A percentile compares a stretch with the other conserved stretches of the same genome.
These are phyloP conservation scores for Synanthedon andrenaeformis DNA, from an alignment of 2,888 invertebrate genomes.

Conservation along the genomic window DNA sequence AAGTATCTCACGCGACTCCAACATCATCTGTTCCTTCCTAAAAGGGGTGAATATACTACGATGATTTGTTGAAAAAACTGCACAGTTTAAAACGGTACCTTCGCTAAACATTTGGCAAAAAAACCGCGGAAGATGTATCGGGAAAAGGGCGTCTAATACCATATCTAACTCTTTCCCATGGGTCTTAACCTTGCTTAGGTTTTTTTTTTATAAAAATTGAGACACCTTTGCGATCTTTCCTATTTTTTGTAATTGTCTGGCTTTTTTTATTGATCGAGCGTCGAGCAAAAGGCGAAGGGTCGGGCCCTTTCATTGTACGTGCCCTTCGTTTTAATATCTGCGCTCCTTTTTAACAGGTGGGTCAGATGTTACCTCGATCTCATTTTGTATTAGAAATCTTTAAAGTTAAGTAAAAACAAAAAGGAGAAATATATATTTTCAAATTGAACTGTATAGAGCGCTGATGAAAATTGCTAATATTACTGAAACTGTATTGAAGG, in stretches of 20 bases:
- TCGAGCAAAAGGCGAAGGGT: constrained; percentile 43
- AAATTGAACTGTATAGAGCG: no score
- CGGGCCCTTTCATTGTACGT: constrained; percentile 35
- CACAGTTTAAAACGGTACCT: constrained; percentile 45
- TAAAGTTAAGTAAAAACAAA: neutral
- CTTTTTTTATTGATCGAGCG: constrained; percentile 29
- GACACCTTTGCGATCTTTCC: constrained; percentile 69
- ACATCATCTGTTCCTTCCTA: constrained; percentile 54
- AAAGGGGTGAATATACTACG: constrained; percentile 54
- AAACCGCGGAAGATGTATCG: constrained; percentile 50
- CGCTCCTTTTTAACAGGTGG: constrained; percentile 57
- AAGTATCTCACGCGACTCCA: constrained; percentile 58
- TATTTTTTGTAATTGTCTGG: constrained; percentile 44
- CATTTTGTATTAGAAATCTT: constrained; percentile 18
- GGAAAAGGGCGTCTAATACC: constrained; percentile 39
- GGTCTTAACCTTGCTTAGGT: constrained; percentile 63
- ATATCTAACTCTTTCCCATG: constrained; percentile 69
- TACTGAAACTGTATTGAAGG: no score
- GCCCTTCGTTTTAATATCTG: constrained; percentile 34
- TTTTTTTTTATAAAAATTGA: constrained; percentile 55
- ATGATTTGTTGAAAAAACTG: constrained; percentile 27
- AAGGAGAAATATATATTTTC: neutral
- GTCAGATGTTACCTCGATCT: constrained; percentile 32
- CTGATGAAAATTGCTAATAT: no score
- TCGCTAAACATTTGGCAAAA: constrained; percentile 48